Base-by-base conservation (phyloP, 2,888 invertebrate genomes). In the Caenorhabditis uteleia region DNA sequence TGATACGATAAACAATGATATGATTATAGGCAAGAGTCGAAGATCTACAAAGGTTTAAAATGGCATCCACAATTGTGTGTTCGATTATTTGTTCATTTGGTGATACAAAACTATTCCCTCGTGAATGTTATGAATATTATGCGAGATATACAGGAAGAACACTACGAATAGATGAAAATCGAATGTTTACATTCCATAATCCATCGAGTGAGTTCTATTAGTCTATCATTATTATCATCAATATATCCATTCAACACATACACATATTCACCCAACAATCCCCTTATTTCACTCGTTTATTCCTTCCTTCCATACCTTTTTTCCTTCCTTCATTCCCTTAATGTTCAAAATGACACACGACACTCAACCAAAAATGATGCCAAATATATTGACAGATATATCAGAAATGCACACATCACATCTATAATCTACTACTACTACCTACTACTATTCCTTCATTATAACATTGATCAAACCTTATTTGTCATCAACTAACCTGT, bases 41-140 rank as follows among this genome's bases (percentile, higher is more conserved):
- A 87, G 94, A 94, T 86, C 92, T 94, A 59, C 89, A 92, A 84
- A 88, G 93, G 83, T 94, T 77, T 61, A 84, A 93, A 91, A 90
- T 92, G 84, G 95, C 95, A 71, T 94, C 95, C 31, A 89, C 91
- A 80, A 92, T 97, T 72, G 93, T 95, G 91, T 92, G 94, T 83
- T 91, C 94, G 84, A 89, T 97, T 85, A 95, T 97, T 80, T 94
- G 95, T 85, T 93, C 94, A 86, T 97, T 77, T 50, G 75, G 95
- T 59, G 91, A 92, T 31, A 91, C 92, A 67, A 92, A 95, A 85
- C 88, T 97, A 75, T 97, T 97, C 85, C 95, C 95, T 1, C 89
- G 80, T 18, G 82, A 82, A 56, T 82, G 82, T 86, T 95, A 95
- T 84, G 93, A 93, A 85, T 95, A 91, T 85, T 95, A 95, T 85